A percentile compares a stretch with the other conserved stretches of the same genome.
These are phyloP conservation scores for Dryas iulia DNA, from an alignment of 1,140 invertebrate genomes.

Conservation along the genomic window DNA sequence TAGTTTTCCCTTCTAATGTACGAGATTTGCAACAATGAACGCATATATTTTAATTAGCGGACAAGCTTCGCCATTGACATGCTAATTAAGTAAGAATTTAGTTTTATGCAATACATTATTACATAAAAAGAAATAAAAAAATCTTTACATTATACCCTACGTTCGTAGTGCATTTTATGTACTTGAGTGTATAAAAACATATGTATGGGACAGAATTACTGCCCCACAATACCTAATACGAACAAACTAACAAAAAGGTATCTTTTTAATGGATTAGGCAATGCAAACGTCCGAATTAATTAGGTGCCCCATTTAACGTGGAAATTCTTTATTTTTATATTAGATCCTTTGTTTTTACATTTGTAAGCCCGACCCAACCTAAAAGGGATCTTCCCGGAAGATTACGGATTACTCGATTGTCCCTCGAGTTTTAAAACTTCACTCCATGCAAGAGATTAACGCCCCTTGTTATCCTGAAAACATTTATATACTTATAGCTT, in stretches of 20 bases:
- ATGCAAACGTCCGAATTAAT: constrained; percentile 3
- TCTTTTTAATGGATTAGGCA: neutral
- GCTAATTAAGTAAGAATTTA: neutral
- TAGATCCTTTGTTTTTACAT: constrained; percentile 14
- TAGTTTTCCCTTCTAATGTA: neutral
- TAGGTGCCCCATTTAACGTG: neutral
- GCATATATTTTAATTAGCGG: neutral
- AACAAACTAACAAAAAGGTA: neutral
- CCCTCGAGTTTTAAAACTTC: constrained; percentile 55
- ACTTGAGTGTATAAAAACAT: too few relatives aligned
- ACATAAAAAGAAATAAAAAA: neutral
- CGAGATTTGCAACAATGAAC: neutral
- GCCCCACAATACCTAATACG: too few relatives aligned
- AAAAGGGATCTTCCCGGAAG: constrained; percentile 37
- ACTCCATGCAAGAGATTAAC: constrained; percentile 39
- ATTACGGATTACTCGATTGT: constrained; percentile 58
- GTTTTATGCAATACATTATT: neutral
- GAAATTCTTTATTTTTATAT: constrained; percentile 16
- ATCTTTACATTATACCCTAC: too few relatives aligned
- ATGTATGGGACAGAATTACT: too few relatives aligned
- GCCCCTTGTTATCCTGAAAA: constrained; percentile 34
- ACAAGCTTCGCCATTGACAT: neutral
- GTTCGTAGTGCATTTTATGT: too few relatives aligned
- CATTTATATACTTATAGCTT: constrained; percentile 25
- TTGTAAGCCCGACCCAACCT: constrained; percentile 38